These are phyloP conservation scores for Dryococelus australis DNA, from an alignment of 2,888 invertebrate genomes.

Conservation along the genomic window DNA sequence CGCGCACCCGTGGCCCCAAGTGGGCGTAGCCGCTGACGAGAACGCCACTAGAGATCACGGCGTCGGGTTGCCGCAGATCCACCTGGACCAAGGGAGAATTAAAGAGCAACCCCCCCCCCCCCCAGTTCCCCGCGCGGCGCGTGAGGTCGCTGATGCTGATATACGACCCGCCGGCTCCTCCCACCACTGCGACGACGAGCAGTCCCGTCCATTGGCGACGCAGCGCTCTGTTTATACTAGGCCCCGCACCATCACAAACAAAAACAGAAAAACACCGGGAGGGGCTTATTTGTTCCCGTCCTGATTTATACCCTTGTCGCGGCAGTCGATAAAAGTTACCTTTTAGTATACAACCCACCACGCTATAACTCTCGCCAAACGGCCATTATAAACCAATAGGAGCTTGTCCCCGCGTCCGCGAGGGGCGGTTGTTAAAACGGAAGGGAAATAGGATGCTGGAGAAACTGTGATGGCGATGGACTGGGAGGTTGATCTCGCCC, in stretches of 20 bases:
- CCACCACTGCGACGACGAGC: background rate
- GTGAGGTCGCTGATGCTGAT: background rate
- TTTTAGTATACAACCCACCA: too few relatives aligned
- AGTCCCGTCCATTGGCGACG: background rate
- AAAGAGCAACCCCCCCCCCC: too few relatives aligned
- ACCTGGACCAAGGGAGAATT: background rate
- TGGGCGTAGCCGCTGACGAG: too few relatives aligned
- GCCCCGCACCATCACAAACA: background rate
- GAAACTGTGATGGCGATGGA: too few relatives aligned
- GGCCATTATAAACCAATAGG: too few relatives aligned
- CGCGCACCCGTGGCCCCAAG: too few relatives aligned
- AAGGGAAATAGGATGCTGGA: too few relatives aligned
- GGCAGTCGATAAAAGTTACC: conserved; percentile 2
- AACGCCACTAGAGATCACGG: background rate
- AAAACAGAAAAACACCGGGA: background rate
- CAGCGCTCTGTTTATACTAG: background rate
- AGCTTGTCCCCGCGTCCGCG: too few relatives aligned
- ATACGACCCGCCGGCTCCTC: background rate
- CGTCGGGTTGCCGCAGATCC: background rate
- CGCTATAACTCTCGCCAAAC: too few relatives aligned
- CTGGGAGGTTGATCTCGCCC: too few relatives aligned
- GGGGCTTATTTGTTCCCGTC: background rate
- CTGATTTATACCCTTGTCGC: background rate
- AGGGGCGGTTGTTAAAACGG: too few relatives aligned
- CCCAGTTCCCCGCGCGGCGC: background rate